Evolutionary conservation across 2,797 vertebrate species (phyloP).

Genomic region (Scolopax bukidnonensis): DNA sequence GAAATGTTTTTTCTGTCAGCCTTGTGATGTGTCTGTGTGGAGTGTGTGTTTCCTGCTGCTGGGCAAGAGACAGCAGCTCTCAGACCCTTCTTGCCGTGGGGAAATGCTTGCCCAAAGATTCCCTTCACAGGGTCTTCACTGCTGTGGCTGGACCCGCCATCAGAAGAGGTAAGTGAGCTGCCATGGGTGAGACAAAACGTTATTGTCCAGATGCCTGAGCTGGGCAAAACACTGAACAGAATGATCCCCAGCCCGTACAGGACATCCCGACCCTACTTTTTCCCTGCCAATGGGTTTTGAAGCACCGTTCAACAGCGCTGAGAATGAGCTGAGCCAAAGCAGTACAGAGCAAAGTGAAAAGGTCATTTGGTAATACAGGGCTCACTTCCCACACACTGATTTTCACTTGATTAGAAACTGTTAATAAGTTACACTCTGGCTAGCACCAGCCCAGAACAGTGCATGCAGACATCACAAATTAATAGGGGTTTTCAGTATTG

Average conservation of each 20-base stretch:
- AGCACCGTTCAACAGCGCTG: fast-evolving
- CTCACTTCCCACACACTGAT: conserved; percentile 10
- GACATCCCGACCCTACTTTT: background rate
- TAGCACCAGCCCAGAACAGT: background rate
- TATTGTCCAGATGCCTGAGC: background rate
- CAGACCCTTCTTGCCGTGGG: background rate
- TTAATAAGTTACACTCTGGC: background rate
- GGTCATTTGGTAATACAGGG: background rate
- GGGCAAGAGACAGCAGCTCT: background rate
- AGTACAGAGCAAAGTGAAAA: background rate
- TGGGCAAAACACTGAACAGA: background rate
- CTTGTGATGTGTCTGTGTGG: fast-evolving
- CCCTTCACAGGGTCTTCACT: background rate
- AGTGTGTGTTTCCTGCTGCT: background rate
- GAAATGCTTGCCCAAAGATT: background rate
- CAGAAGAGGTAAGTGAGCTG: background rate
- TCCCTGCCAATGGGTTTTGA: background rate
- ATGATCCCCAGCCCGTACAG: background rate
- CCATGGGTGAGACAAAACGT: background rate
- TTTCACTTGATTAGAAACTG: conserved; percentile 30
- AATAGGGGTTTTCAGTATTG: conserved; percentile 21
- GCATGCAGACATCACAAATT: background rate
- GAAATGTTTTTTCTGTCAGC: background rate
- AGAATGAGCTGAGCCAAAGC: background rate
- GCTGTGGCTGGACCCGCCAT: background rate